Evolutionary conservation across 1,140 invertebrate species (phyloP).

Genomic region (Drosophila guanche): DNA sequence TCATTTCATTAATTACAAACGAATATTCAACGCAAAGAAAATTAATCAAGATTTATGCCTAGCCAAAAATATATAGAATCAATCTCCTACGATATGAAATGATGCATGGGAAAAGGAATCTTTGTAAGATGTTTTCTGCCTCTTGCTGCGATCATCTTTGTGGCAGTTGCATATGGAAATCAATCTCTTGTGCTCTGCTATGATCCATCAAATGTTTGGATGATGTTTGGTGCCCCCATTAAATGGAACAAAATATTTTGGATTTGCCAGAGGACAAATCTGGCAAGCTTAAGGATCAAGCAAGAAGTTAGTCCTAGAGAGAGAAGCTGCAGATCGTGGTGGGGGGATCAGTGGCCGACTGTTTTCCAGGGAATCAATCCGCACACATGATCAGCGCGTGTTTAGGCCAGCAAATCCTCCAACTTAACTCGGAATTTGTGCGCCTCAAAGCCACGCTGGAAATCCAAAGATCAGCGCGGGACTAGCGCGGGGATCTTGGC

Average conservation of each 20-base stretch:
- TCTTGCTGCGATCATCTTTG: too few relatives aligned
- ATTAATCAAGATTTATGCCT: slow-evolving; percentile 32
- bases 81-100: neutral
- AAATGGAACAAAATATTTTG: slow-evolving; percentile 65
- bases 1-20: slow-evolving; percentile 68
- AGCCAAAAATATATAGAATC: slow-evolving; percentile 20
- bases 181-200: neutral
- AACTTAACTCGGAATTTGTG: slow-evolving; percentile 75
- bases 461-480: slow-evolving; percentile 69
- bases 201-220: slow-evolving; percentile 46
- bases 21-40: slow-evolving; percentile 40
- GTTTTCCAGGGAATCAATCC: slow-evolving; percentile 33
- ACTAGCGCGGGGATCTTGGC: slow-evolving; percentile 46
- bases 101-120: too few relatives aligned
- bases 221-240: slow-evolving; percentile 45
- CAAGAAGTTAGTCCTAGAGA: slow-evolving; percentile 52
- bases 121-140: too few relatives aligned
- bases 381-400: slow-evolving; percentile 63
- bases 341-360: slow-evolving; percentile 25
- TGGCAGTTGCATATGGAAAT: too few relatives aligned
- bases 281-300: slow-evolving; percentile 42
- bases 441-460: slow-evolving; percentile 54
- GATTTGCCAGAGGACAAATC: slow-evolving; percentile 34
- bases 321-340: slow-evolving; percentile 27
- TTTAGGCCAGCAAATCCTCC: slow-evolving; percentile 70